A percentile compares a stretch with the other conserved stretches of the same genome.
phyloP scores from a whole-genome alignment of 1,140 invertebrate genomes.

The Aphidius gifuensis region DNA sequence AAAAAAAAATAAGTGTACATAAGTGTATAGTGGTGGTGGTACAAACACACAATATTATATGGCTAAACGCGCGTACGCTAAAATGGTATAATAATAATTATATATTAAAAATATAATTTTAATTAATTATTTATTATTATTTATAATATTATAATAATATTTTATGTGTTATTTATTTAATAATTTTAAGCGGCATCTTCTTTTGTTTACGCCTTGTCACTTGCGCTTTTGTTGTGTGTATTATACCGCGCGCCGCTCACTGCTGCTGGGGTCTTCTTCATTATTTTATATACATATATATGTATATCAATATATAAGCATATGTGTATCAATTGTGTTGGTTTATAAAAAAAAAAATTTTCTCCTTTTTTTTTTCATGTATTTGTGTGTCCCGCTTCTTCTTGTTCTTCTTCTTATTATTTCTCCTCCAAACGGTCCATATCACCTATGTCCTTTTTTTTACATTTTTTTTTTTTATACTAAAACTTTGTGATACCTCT shows the following conservation, averaged over 20 bases:
- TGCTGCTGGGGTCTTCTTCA: neutral
- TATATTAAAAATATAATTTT: too few species aligned
- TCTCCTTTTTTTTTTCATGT: too few species aligned
- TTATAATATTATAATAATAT: neutral
- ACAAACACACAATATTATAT: constrained; percentile 37
- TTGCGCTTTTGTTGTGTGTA: constrained; percentile 47
- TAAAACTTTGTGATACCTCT: too few species aligned
- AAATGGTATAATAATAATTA: constrained; percentile 23
- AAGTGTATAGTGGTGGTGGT: constrained; percentile 7
- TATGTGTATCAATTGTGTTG: too few species aligned
- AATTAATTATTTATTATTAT: too few species aligned
- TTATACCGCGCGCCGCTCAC: constrained; percentile 39
- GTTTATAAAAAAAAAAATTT: too few species aligned
- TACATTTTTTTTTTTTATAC: too few species aligned
- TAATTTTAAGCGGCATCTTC: constrained; percentile 31
- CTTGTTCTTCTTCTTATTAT: too few species aligned
- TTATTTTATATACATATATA: neutral
- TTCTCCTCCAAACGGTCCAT: too few species aligned
- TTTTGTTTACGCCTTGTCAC: constrained; percentile 55
- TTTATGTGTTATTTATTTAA: neutral
- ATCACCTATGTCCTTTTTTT: too few species aligned
- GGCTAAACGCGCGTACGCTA: constrained; percentile 43
- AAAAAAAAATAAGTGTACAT: constrained; percentile 24
- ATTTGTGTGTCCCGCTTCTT: too few species aligned
- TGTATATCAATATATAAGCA: constrained; percentile 3